Conservation (phyloP, 2,797 vertebrate species). For the Chelonia mydas region DNA sequence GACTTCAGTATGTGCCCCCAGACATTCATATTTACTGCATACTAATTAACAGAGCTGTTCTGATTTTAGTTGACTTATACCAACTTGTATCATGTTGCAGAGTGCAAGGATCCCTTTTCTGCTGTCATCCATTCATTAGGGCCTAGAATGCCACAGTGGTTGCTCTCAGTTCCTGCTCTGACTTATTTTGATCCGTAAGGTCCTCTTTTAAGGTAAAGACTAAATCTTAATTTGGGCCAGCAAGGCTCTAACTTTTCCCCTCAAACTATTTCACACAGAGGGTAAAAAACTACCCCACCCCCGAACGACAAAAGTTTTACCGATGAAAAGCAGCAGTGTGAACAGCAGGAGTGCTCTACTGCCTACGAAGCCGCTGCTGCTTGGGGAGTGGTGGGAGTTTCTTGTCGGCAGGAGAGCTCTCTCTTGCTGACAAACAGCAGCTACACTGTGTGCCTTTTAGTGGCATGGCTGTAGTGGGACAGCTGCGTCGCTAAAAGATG, state of each 20-base stretch:
- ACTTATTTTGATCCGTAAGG: not conserved
- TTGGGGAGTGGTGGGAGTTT: too few species aligned
- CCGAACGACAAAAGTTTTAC: too few species aligned
- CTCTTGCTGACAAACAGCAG: too few species aligned
- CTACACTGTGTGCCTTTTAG: too few species aligned
- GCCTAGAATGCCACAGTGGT: not conserved
- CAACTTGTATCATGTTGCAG: not conserved
- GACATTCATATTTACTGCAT: accelerated
- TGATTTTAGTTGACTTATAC: not conserved
- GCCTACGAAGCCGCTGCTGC: too few species aligned
- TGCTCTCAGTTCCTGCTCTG: not conserved
- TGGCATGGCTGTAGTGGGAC: too few species aligned
- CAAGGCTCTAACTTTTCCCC: not conserved
- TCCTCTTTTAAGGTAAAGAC: not conserved
- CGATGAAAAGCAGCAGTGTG: too few species aligned
- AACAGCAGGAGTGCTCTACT: too few species aligned
- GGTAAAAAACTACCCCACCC: too few species aligned
- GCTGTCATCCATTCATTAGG: not conserved
- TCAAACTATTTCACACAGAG: not conserved
- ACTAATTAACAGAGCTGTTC: not conserved
- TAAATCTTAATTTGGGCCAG: not conserved
- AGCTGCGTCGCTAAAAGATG: too few species aligned
- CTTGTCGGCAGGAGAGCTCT: too few species aligned
- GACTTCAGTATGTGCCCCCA: not conserved
- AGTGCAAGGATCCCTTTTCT: not conserved